phyloP scores from a whole-genome alignment of 1,140 invertebrate genomes.

The Arctopsyche grandis region DNA sequence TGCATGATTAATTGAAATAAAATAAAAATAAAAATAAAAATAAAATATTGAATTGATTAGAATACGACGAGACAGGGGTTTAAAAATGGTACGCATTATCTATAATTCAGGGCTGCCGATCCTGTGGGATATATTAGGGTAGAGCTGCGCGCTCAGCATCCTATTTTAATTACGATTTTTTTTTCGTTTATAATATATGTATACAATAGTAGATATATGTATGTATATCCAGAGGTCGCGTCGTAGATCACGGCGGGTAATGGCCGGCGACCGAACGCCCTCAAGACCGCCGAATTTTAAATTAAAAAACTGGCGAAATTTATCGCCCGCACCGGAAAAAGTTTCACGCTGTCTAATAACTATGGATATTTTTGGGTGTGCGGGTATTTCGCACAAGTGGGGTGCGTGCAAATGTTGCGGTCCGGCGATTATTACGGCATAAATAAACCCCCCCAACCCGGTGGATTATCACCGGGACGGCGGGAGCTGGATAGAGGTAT shows the following conservation, averaged over 20 bases:
- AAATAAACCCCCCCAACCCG: neutral
- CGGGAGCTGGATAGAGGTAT: neutral
- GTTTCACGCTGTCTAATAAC: neutral
- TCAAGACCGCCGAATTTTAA: neutral
- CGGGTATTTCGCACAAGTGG: neutral
- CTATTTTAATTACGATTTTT: neutral
- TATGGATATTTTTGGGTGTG: neutral
- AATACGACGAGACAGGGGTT: neutral
- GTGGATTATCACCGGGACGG: slow-evolving; percentile 4
- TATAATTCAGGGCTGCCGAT: neutral
- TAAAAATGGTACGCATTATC: neutral
- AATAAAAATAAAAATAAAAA: no score
- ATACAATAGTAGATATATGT: neutral
- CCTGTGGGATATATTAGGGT: neutral
- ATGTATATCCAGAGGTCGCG: neutral
- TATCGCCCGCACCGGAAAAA: neutral
- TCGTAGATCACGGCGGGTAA: no score
- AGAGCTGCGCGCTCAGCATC: neutral
- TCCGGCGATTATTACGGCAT: slow-evolving; percentile 28
- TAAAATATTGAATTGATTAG: no score
- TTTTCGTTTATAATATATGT: neutral
- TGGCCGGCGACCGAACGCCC: no score
- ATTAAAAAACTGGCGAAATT: neutral
- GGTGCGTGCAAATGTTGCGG: neutral
- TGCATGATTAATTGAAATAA: no score